Base-by-base conservation (phyloP, 2,888 invertebrate genomes). In the Penaeus monodon region DNA sequence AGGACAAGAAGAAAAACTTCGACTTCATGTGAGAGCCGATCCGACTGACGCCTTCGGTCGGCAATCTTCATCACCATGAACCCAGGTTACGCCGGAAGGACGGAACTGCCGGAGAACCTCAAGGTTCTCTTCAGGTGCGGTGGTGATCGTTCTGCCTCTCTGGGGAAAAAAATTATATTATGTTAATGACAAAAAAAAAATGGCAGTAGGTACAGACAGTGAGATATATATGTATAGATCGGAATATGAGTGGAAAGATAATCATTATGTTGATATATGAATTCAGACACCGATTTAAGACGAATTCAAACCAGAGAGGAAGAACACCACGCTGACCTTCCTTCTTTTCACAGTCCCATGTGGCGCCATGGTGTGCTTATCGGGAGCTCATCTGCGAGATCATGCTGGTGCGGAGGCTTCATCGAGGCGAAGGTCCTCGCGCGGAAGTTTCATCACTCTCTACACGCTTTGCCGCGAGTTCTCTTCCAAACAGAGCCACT, bases 1-100 rank as follows among this genome's bases (percentile, higher is more conserved):
- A 95, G 97, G 90, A 97, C 91, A 97, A 97, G 92, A 98, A 97
- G 92, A 93, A 94, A 12, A 94, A 94, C 81, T 98, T 99, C 91
- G 97, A 97, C 92, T 98, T 99, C 92, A 96, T 98, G 96, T 98
- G 98, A 0, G 98, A 99, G 93, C 95, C 94, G 83, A 98, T 99
- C 91, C 94, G 94, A 0, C 93, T 98, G 89, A 95, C 95, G 14
- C 95, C 96, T 12, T 95, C 96, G 0, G 98, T 99, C 17, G 98
- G 99, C 4, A 96, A n/a, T 99, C 91, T 99, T 99, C 91, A 98
- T 99, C 87, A 99, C 99, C 3, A 99, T 99, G 98, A 99, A 98
- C 94, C 98, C 98, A 0, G 98, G 98, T 20, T 99, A 99, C 92
- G 98, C 98, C 8, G 99, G 99, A 0, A 94, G 98, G 91, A 97